Evolutionary conservation across 2,797 vertebrate species (phyloP).

Genomic region (Nannoperca australis): DNA sequence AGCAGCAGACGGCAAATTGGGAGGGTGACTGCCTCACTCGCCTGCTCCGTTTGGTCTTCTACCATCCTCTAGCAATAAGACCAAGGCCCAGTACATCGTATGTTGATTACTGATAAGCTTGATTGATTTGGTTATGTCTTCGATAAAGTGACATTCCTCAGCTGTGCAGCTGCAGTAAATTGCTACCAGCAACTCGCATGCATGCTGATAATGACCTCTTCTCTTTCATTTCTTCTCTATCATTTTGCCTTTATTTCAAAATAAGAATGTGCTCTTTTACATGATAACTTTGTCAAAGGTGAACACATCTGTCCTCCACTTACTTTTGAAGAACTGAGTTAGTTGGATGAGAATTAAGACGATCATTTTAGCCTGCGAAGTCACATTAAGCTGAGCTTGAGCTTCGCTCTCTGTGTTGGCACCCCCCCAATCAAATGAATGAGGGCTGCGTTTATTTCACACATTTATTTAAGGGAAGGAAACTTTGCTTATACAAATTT

Average conservation of each 20-base stretch:
- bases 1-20: conserved; percentile 40
- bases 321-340: background rate
- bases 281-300: background rate
- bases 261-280: background rate
- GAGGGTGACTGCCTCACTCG: conserved; percentile 10
- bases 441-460: background rate
- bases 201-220: background rate
- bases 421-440: background rate
- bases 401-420: background rate
- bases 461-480: background rate
- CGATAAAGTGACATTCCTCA: conserved; percentile 11
- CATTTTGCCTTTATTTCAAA: background rate
- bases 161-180: background rate
- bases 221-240: background rate
- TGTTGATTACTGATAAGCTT: conserved; percentile 2
- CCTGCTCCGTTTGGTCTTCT: conserved; percentile 5
- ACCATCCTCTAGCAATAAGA: background rate
- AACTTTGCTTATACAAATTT: background rate
- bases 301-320: background rate
- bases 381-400: background rate
- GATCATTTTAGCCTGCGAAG: background rate
- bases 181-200: background rate
- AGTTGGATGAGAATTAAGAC: background rate
- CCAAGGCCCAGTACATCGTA: background rate
- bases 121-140: conserved; percentile 2